Evolutionary conservation across 2,797 vertebrate species (phyloP).

Genomic region (Galago senegalensis): DNA sequence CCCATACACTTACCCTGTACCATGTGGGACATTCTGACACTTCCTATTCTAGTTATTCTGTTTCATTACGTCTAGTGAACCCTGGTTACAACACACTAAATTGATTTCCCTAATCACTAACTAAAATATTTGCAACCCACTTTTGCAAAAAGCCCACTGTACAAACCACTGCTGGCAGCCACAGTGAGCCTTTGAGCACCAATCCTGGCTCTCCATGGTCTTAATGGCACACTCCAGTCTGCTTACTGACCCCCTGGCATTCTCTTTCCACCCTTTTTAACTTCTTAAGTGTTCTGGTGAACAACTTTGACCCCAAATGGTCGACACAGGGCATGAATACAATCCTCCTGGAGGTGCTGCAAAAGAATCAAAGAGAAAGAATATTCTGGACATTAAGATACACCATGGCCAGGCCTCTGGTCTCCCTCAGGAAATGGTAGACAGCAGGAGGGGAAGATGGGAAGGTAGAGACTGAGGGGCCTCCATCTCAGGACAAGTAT

Average conservation of each 20-base stretch:
- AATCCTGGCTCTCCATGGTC: background rate
- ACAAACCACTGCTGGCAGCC: background rate
- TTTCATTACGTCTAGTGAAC: slow-evolving; percentile 20
- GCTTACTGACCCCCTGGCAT: background rate
- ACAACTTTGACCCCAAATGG: background rate
- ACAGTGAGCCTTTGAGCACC: background rate
- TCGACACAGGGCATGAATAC: background rate
- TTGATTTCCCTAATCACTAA: background rate
- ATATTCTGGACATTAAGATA: background rate
- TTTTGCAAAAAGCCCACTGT: background rate
- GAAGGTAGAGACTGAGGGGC: background rate
- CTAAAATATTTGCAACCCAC: background rate
- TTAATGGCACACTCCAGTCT: background rate
- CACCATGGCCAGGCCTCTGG: background rate
- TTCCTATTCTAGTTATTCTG: background rate
- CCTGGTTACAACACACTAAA: background rate
- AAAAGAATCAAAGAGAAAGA: background rate
- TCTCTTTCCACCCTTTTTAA: background rate
- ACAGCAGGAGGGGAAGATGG: background rate
- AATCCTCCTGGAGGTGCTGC: background rate
- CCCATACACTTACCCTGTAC: background rate
- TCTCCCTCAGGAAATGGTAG: background rate
- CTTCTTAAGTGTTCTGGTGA: background rate
- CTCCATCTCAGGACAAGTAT: background rate
- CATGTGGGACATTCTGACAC: background rate